phyloP scores from a whole-genome alignment of 2,797 vertebrate species.

The Clamator glandarius region DNA sequence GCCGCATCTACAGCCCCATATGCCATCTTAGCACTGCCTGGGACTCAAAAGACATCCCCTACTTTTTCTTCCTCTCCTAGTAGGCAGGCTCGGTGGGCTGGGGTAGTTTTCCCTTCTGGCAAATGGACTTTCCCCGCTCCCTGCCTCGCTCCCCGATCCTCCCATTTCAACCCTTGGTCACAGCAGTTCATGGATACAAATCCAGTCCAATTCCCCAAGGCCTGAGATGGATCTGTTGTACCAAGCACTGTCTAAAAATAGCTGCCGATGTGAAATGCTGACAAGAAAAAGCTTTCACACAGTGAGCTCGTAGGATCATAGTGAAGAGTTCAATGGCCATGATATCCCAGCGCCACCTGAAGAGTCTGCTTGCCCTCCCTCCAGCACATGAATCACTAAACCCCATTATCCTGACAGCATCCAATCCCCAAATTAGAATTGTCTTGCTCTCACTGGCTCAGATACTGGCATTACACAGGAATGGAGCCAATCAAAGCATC shows the following conservation, averaged over 20 bases:
- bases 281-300: neutral
- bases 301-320: neutral
- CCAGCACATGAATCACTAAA: neutral
- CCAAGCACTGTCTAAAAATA: neutral
- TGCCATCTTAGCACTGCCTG: neutral
- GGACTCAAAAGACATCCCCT: neutral
- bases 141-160: neutral
- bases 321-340: neutral
- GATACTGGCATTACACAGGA: neutral
- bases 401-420: neutral
- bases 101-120: neutral
- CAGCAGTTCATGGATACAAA: neutral
- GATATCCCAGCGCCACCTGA: neutral
- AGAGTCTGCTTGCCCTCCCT: neutral
- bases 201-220: neutral
- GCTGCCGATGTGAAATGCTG: neutral
- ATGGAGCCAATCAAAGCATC: neutral
- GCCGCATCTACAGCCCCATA: fast-evolving
- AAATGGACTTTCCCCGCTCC: neutral
- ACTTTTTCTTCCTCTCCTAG: neutral
- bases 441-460: neutral
- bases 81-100: neutral
- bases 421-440: neutral
- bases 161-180: neutral
- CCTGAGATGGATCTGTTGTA: neutral